These are phyloP conservation scores for Anagyrus pseudococci DNA, from an alignment of 2,888 invertebrate genomes.

Conservation along the genomic window DNA sequence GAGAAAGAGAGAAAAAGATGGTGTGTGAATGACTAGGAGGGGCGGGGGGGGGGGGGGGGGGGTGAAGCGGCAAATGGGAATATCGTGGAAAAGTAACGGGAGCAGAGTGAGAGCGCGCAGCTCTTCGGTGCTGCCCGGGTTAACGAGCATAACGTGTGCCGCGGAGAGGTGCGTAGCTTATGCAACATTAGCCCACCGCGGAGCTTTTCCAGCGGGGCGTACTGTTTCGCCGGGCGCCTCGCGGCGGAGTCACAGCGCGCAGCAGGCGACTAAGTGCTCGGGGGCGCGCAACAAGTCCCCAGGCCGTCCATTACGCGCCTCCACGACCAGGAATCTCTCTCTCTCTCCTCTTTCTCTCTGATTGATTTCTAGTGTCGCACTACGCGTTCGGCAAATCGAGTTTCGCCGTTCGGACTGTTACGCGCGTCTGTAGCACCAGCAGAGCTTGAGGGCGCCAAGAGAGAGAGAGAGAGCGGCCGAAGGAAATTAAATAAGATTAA, in stretches of 20 bases:
- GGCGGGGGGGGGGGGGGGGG: too few species aligned
- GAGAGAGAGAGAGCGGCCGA: not conserved
- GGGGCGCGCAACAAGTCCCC: not conserved
- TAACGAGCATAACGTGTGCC: too few species aligned
- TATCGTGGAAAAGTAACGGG: too few species aligned
- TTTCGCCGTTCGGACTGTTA: conserved; percentile 16
- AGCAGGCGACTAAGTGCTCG: conserved; percentile 3
- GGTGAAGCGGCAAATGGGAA: too few species aligned
- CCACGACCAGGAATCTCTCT: not conserved
- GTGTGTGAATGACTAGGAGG: too few species aligned
- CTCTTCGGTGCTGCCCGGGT: too few species aligned
- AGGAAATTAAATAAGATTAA: conserved; percentile 32
- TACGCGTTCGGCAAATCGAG: conserved; percentile 32
- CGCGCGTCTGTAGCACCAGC: too few species aligned
- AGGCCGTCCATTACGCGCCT: not conserved
- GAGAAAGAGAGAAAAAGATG: too few species aligned
- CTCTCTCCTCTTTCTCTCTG: conserved; percentile 8
- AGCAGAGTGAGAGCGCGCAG: too few species aligned
- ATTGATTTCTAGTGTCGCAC: conserved; percentile 37
- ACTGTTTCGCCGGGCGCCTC: too few species aligned
- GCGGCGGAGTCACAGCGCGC: not conserved
- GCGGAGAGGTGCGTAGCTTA: too few species aligned
- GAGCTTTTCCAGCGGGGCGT: not conserved
- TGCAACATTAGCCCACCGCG: not conserved
- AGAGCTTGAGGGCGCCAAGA: not conserved